Conservation (phyloP, 1,140 invertebrate species). For the Rhopalosiphum padi region DNA sequence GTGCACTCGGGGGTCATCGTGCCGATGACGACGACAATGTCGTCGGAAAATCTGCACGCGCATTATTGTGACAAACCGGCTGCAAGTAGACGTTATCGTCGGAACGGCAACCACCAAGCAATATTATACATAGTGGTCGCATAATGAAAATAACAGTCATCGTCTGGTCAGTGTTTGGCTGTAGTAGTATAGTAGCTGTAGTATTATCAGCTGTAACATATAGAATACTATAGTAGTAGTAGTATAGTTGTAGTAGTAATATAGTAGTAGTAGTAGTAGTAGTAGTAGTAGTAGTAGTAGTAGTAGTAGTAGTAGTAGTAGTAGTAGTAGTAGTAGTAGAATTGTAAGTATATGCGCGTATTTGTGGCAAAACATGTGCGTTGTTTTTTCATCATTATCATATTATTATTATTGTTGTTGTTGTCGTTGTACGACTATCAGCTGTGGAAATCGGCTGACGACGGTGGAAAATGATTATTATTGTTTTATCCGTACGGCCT, state of each 20-base stretch:
- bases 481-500: slow-evolving; percentile 29
- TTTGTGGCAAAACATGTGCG: not conserved
- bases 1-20: slow-evolving; percentile 36
- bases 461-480: slow-evolving; percentile 30
- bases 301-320: not conserved
- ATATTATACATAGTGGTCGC: not conserved
- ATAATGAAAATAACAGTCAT: not conserved
- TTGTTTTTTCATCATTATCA: not conserved
- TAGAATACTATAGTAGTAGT: not conserved
- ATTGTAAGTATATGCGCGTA: not conserved
- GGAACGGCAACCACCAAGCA: not conserved
- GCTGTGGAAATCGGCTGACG: slow-evolving; percentile 19
- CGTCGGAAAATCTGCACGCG: slow-evolving; percentile 29
- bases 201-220: not conserved
- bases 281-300: not conserved
- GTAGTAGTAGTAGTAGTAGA: not conserved
- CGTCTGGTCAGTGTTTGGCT: not conserved
- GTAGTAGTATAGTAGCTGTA: not conserved
- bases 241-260: not conserved
- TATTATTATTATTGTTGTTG: not conserved
- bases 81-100: not conserved
- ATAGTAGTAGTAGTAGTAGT: not conserved
- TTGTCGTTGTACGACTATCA: not conserved
- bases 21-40: not conserved
- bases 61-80: slow-evolving; percentile 32